phyloP scores from a whole-genome alignment of 2,888 invertebrate species.

The Synergus umbraculus region DNA sequence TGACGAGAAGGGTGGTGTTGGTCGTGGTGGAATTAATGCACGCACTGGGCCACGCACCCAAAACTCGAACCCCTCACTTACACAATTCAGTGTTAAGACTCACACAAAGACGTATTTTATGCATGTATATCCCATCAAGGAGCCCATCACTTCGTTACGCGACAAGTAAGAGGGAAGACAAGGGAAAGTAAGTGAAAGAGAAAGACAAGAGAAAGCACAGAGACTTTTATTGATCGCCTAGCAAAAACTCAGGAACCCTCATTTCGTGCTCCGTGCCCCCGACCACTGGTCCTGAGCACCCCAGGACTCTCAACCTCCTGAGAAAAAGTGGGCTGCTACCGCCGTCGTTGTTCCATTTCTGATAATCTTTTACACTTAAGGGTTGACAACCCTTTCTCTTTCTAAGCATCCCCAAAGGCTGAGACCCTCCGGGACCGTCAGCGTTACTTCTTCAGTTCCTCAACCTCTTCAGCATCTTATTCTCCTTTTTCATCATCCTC shows the following conservation, averaged over 20 bases:
- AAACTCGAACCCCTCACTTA: constrained; percentile 59
- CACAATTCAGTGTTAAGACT: constrained; percentile 33
- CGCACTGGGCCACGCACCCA: constrained; percentile 75
- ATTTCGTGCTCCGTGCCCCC: constrained; percentile 77
- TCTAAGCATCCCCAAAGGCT: constrained; percentile 52
- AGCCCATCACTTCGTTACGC: constrained; percentile 75
- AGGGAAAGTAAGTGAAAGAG: constrained; percentile 55
- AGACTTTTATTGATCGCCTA: constrained; percentile 78
- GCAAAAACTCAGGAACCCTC: constrained; percentile 78
- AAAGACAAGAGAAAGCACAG: constrained; percentile 69
- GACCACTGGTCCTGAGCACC: constrained; percentile 60
- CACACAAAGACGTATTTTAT: constrained; percentile 33
- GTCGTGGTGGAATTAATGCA: constrained; percentile 68
- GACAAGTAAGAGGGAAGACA: constrained; percentile 71
- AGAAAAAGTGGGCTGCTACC: constrained; percentile 71
- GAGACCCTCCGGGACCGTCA: constrained; percentile 43
- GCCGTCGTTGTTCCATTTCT: constrained; percentile 56
- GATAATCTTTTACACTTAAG: constrained; percentile 75
- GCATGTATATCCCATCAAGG: constrained; percentile 58
- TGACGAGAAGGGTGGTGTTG: constrained; percentile 54
- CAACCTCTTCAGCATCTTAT: constrained; percentile 52
- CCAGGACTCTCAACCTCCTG: constrained; percentile 58
- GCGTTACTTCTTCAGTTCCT: constrained; percentile 55
- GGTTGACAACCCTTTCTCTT: constrained; percentile 61
- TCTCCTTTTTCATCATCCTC: constrained; percentile 53